Percentiles rank a stretch among this genome's conserved stretches.
Conservation (phyloP, 2,113 vertebrate genomes). For the Caranx ignobilis region DNA sequence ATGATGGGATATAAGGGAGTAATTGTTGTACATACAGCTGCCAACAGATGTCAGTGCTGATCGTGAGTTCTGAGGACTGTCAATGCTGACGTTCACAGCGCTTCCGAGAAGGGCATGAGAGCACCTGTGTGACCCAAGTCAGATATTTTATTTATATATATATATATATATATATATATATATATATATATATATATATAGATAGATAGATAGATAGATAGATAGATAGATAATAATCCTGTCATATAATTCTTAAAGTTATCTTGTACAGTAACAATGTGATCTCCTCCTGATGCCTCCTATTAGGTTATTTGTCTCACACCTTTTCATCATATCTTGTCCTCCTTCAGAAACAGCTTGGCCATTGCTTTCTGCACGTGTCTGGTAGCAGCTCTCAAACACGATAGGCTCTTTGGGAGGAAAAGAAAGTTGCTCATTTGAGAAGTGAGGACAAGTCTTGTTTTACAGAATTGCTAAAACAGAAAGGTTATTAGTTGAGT, state of each 20-base stretch:
- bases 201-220: too few relatives aligned
- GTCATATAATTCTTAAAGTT: neutral
- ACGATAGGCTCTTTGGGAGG: constrained; percentile 84
- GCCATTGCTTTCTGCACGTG: constrained; percentile 39
- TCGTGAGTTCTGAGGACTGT: constrained; percentile 24
- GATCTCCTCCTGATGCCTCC: constrained; percentile 2
- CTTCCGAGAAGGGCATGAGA: constrained; percentile 43
- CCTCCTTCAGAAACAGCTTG: constrained; percentile 59
- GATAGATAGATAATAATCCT: neutral
- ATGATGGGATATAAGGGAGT: neutral
- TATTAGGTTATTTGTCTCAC: constrained; percentile 34
- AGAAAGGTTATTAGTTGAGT: neutral
- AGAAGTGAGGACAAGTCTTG: neutral
- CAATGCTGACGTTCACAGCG: constrained; percentile 2
- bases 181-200: too few relatives aligned
- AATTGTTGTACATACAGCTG: constrained; percentile 47
- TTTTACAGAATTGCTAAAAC: neutral
- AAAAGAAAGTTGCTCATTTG: constrained; percentile 28
- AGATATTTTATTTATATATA: constrained; percentile 12
- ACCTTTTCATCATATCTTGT: constrained; percentile 84
- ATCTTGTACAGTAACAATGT: neutral
- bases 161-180: too few relatives aligned
- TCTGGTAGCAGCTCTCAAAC: constrained; percentile 88
- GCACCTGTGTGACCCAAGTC: constrained; percentile 26
- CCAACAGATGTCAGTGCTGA: constrained; percentile 47